Evolutionary conservation across 2,113 vertebrate genomes (phyloP).

Genomic region (Ageneiosus marmoratus): DNA sequence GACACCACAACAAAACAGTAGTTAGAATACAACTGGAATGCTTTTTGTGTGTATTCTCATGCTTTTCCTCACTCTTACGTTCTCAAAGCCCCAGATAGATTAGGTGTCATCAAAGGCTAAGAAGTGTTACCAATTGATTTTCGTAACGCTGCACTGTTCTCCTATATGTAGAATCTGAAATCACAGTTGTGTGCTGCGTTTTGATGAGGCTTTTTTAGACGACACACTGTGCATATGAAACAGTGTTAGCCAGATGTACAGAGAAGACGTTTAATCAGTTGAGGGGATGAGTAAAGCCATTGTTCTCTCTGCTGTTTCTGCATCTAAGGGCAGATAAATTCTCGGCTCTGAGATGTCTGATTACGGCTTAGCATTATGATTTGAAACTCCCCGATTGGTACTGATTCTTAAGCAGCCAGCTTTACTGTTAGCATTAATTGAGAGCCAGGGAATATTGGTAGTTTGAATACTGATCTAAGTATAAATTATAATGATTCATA

Average conservation of each 20-base stretch:
- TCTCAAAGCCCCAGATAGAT: conserved; percentile 74
- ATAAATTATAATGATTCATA: neutral
- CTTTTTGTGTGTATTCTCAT: conserved; percentile 65
- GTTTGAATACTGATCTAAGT: conserved; percentile 32
- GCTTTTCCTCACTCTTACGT: conserved; percentile 48
- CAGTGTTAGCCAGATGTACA: conserved; percentile 23
- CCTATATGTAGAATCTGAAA: conserved; percentile 69
- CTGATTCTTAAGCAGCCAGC: conserved; percentile 36
- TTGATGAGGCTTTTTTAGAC: conserved; percentile 56
- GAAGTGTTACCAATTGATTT: conserved; percentile 80
- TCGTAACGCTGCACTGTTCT: conserved; percentile 69
- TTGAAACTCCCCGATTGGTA: conserved; percentile 41
- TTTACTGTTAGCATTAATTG: conserved; percentile 18
- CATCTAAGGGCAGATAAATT: conserved; percentile 53
- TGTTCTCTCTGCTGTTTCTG: conserved; percentile 26
- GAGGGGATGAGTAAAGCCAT: conserved; percentile 24
- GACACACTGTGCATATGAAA: conserved; percentile 27
- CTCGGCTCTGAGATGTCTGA: conserved; percentile 67
- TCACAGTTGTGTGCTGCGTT: conserved; percentile 61
- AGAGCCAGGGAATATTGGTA: conserved; percentile 41
- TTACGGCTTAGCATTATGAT: conserved; percentile 67
- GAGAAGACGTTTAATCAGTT: conserved; percentile 40
- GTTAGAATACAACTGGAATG: conserved; percentile 69
- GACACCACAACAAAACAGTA: conserved; percentile 59
- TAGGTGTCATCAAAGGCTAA: conserved; percentile 77